These are phyloP conservation scores for Dilophus febrilis DNA, from an alignment of 2,888 invertebrate genomes.

Conservation along the genomic window DNA sequence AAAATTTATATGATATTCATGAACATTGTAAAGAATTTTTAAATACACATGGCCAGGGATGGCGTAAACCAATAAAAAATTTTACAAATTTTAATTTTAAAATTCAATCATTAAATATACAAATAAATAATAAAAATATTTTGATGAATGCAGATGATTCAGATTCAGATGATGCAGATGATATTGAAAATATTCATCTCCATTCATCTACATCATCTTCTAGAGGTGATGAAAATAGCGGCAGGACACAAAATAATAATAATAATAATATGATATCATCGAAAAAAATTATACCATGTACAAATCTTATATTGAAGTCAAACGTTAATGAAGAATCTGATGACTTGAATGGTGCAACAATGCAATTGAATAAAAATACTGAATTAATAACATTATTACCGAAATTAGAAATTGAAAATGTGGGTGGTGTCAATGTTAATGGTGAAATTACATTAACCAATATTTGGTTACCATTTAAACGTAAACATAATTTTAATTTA, in stretches of 20 bases:
- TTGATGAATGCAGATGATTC: too few relatives aligned
- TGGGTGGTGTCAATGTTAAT: too few relatives aligned
- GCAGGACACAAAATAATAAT: too few relatives aligned
- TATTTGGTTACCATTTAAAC: slow-evolving; percentile 24
- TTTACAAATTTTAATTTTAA: slow-evolving; percentile 14
- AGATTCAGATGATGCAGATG: too few relatives aligned
- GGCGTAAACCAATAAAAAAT: slow-evolving; percentile 18
- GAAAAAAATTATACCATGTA: slow-evolving; percentile 14
- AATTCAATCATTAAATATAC: slow-evolving; percentile 16
- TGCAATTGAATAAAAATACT: too few relatives aligned
- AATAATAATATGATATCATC: neutral
- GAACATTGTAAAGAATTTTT: slow-evolving; percentile 19
- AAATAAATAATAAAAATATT: too few relatives aligned
- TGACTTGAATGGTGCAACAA: too few relatives aligned
- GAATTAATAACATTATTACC: slow-evolving; percentile 24
- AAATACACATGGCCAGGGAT: slow-evolving; percentile 28
- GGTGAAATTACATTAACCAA: slow-evolving; percentile 20
- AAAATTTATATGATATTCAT: slow-evolving; percentile 18
- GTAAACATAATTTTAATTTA: slow-evolving; percentile 22
- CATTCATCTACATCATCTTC: too few relatives aligned
- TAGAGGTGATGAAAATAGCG: too few relatives aligned
- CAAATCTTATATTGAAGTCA: slow-evolving; percentile 17
- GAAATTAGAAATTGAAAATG: slow-evolving; percentile 15
- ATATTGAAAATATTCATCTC: too few relatives aligned
- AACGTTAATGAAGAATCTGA: slow-evolving; percentile 7